Evolutionary conservation across 2,797 vertebrate genomes (phyloP), one percentile per base, ranked within the genome.

Genomic region (Novumbra hubbsi): DNA sequence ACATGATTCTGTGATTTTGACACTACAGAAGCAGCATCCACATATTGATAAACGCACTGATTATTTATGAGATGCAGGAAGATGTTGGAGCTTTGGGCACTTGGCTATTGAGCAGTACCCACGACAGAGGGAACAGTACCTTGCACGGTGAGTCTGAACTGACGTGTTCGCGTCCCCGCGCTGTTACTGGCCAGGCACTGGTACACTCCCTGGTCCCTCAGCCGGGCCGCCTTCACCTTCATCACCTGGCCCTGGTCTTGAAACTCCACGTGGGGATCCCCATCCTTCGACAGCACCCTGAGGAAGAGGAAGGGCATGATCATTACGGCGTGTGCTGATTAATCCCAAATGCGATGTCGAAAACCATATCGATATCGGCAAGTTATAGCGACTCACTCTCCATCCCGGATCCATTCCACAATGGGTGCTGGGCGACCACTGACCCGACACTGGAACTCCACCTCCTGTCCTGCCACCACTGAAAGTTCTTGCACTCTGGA

Each of bases 321-420:
- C 17, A 66, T 3, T 15, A 30, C 60, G 19, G 8, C 60, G n/a
- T 55, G 19, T 55, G 9, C n/a, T 55, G 52, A 11, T n/a, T 21
- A 38, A 38, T 7, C 34, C 34, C 34, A 38, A 50, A 50, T 50
- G 17, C 5, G 21, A 27, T 63, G 17, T 17, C 28, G 68, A 15
- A 41, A 16, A 69, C 19, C 21, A 45, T 60, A 41, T 32, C 19
- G 32, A 8, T 27, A 21, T 32, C 5, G 17, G 30, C 8, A n/a
- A 9, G 67, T 38, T 38, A 38, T 7, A 38, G 34, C 5, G 52
- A 90, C 95, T 93, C 82, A 96, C 96, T 95, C 94, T 87, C 94
- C 94, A 0, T 96, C 94, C 0, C 93, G 95, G 85, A 92, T 96
- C 96, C 96, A 97, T 73, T 96, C 94, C 85, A 97, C 92, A 76